Evolutionary conservation across 2,888 invertebrate species (phyloP), one percentile per base, ranked within the genome.

Genomic region (Ornithoptera priamus): DNA sequence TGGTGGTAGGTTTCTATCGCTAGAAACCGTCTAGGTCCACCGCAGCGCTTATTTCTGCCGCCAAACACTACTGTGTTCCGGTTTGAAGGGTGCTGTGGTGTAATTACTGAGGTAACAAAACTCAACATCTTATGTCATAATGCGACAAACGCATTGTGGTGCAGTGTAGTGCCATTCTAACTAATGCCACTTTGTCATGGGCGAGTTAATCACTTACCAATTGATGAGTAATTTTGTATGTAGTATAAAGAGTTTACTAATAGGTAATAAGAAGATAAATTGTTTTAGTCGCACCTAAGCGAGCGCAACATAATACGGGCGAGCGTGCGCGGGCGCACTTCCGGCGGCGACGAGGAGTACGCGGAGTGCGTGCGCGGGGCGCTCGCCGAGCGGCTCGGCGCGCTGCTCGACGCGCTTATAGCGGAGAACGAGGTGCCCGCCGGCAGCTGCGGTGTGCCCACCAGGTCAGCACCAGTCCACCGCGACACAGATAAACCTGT

Each of bases 261-360:
- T 5, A 5, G 12, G 50, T 15, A 50, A 17, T 18, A 18, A 50
- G 12, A 5, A 17, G 12, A 15, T 15, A 12, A 17, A 50, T 50
- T 50, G 17, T 50, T 15, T 17, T 17, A 95, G 95, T 94, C 93
- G 77, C 95, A 96, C 84, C 88, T 97, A 24, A 93, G 94, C 73
- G 96, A 96, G 79, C 95, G 96, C 78, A 96, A 96, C 84, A 94
- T 96, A 75, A 91, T 92, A 75, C 90, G 94, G 93, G 80, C 94
- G 93, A 94, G 85, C 67, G 76, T 91, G 6, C 89, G 90, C 74
- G 94, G 94, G 46, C 95, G 95, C 1, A 60, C 91, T 90, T n/a
- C 95, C 95, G 80, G 79, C 53, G 94, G 92, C 36, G 93, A 94
- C 62, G 95, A 95, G 76, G 94, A 94, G 74, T 96, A 96, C 87